Conservation (phyloP, 1,140 invertebrate genomes). For the Diorhabda sublineata region DNA sequence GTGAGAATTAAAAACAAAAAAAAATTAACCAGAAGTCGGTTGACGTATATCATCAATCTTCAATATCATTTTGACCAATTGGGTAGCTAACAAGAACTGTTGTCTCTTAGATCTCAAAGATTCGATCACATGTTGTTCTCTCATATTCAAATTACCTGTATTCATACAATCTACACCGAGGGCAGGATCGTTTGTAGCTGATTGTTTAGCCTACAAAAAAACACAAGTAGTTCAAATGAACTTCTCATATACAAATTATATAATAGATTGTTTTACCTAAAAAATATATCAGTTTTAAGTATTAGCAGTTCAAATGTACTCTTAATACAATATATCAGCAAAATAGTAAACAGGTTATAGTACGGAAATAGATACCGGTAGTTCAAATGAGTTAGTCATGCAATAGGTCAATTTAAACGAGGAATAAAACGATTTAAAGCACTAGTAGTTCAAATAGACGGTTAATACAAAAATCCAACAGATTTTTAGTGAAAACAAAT, state of each 20-base stretch:
- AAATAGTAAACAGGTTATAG: too few relatives aligned
- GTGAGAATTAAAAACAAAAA: conserved; percentile 1
- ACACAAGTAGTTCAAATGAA: background rate
- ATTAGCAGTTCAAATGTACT: too few relatives aligned
- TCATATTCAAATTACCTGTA: conserved; percentile 91
- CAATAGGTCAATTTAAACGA: too few relatives aligned
- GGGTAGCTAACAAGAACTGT: conserved; percentile 93
- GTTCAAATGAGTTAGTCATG: too few relatives aligned
- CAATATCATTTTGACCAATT: conserved; percentile 98
- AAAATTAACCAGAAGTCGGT: conserved; percentile 42
- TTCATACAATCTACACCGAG: conserved; percentile 95
- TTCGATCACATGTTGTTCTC: conserved; percentile 92
- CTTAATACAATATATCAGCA: too few relatives aligned
- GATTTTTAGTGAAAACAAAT: too few relatives aligned
- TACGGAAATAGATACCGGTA: too few relatives aligned
- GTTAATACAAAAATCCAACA: too few relatives aligned
- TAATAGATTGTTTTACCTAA: too few relatives aligned
- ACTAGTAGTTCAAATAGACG: too few relatives aligned
- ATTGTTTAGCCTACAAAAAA: conserved; percentile 57
- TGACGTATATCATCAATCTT: conserved; percentile 98
- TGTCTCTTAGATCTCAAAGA: conserved; percentile 96
- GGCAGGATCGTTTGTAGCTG: conserved; percentile 77
- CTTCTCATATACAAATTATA: background rate
- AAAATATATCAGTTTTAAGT: too few relatives aligned
- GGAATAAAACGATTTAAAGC: too few relatives aligned